phyloP scores from a whole-genome alignment of 2,888 invertebrate genomes.

The Fragum whitleyi region DNA sequence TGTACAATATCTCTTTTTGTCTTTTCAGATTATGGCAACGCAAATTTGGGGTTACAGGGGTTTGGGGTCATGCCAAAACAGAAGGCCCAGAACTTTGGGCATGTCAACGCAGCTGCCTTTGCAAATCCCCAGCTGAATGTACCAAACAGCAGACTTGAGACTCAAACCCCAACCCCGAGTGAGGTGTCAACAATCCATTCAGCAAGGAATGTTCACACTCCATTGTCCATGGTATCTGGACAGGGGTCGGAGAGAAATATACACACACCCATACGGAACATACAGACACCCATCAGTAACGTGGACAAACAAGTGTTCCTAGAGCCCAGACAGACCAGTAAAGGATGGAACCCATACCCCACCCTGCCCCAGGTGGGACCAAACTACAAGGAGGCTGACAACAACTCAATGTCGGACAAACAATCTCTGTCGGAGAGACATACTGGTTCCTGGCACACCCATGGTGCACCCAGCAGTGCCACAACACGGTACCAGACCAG shows the following conservation, averaged over 20 bases:
- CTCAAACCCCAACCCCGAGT: constrained; percentile 80
- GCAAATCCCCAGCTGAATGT: constrained; percentile 66
- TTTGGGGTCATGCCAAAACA: constrained; percentile 55
- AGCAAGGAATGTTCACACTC: constrained; percentile 68
- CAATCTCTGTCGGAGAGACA: constrained; percentile 52
- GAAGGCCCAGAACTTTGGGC: constrained; percentile 58
- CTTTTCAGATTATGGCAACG: constrained; percentile 48
- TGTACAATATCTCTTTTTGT: neutral
- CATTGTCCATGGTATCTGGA: constrained; percentile 66
- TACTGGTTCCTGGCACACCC: constrained; percentile 56
- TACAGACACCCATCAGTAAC: constrained; percentile 70
- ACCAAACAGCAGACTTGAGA: constrained; percentile 74
- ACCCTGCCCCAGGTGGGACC: constrained; percentile 71
- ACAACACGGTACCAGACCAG: constrained; percentile 74
- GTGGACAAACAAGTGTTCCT: constrained; percentile 77
- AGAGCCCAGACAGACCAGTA: constrained; percentile 75
- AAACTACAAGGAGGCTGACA: constrained; percentile 53
- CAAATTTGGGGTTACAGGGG: constrained; percentile 53
- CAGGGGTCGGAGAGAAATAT: constrained; percentile 68
- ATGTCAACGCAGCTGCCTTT: constrained; percentile 60
- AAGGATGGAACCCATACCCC: constrained; percentile 80
- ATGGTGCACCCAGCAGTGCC: constrained; percentile 66
- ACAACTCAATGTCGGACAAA: constrained; percentile 58
- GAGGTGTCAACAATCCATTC: constrained; percentile 79
- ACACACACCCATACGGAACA: constrained; percentile 62